Conservation (phyloP, 1,140 invertebrate species). For the Pissodes strobi region DNA sequence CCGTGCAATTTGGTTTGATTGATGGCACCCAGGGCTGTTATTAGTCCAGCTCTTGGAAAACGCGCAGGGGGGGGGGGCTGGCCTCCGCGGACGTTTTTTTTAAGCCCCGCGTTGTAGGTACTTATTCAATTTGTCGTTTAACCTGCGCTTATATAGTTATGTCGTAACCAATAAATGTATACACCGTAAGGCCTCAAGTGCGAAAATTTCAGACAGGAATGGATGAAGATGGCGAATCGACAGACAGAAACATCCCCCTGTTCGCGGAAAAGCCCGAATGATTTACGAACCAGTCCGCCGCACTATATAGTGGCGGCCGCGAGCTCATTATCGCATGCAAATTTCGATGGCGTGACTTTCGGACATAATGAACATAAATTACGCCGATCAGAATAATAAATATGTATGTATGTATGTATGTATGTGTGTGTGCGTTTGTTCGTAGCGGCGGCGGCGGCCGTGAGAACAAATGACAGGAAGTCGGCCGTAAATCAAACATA, state of each 20-base stretch:
- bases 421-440: slow-evolving; percentile 27
- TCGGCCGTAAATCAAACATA: slow-evolving; percentile 29
- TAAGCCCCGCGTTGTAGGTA: background rate
- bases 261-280: too few relatives aligned
- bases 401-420: slow-evolving; percentile 22
- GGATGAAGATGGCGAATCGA: too few relatives aligned
- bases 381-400: slow-evolving; percentile 27
- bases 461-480: slow-evolving; percentile 35
- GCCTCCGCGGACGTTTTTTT: background rate
- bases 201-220: too few relatives aligned
- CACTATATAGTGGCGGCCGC: slow-evolving; percentile 9
- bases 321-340: slow-evolving; percentile 25
- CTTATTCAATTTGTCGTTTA: background rate
- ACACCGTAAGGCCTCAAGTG: too few relatives aligned
- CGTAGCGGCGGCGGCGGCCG: slow-evolving; percentile 8
- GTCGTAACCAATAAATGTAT: too few relatives aligned
- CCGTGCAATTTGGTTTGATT: too few relatives aligned
- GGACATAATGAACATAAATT: slow-evolving; percentile 31
- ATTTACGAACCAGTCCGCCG: background rate
- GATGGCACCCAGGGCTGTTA: slow-evolving; percentile 8
- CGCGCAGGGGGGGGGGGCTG: too few relatives aligned
- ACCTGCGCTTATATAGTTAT: too few relatives aligned
- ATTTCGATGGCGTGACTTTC: slow-evolving; percentile 27
- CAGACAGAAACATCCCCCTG: too few relatives aligned
- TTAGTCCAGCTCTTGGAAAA: background rate